Percentiles rank a stretch among this genome's conserved stretches.
phyloP scores from a whole-genome alignment of 64 coral and sea anemone species.

The Astreopora myriophthalma region DNA sequence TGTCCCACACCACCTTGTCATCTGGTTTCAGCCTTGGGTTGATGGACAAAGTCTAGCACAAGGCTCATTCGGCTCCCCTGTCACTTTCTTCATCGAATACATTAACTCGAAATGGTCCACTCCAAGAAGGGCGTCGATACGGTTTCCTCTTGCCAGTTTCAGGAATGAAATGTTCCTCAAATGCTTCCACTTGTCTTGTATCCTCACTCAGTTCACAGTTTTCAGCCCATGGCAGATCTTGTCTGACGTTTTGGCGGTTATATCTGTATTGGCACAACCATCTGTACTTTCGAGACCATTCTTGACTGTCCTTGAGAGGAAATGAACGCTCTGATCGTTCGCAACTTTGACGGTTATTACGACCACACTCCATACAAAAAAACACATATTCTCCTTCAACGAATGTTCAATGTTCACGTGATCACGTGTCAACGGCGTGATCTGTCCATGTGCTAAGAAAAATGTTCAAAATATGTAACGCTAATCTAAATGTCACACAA shows the following conservation, averaged over 20 bases:
- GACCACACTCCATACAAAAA: background rate
- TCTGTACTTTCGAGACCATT: constrained; percentile 1
- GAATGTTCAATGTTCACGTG: constrained; percentile 38
- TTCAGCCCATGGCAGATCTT: constrained; percentile 67
- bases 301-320: background rate
- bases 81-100: constrained; percentile 9
- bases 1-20: too few relatives aligned
- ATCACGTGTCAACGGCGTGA: too few relatives aligned
- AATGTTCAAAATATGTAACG: too few relatives aligned
- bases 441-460: too few relatives aligned
- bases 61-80: background rate
- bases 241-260: constrained; percentile 7
- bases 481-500: too few relatives aligned
- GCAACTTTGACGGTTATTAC: constrained; percentile 58
- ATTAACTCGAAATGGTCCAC: constrained; percentile 12
- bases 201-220: constrained; percentile 23
- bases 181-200: constrained; percentile 13
- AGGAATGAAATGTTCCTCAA: constrained; percentile 31
- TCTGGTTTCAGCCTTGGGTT: too few relatives aligned
- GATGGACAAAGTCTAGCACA: constrained; percentile 30
- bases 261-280: constrained; percentile 42
- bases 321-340: constrained; percentile 32
- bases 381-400: constrained; percentile 13
- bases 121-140: constrained; percentile 12
- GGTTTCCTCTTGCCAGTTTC: background rate